Conservation (phyloP, 64 coral and sea anemone genomes). For the Porites lutea region DNA sequence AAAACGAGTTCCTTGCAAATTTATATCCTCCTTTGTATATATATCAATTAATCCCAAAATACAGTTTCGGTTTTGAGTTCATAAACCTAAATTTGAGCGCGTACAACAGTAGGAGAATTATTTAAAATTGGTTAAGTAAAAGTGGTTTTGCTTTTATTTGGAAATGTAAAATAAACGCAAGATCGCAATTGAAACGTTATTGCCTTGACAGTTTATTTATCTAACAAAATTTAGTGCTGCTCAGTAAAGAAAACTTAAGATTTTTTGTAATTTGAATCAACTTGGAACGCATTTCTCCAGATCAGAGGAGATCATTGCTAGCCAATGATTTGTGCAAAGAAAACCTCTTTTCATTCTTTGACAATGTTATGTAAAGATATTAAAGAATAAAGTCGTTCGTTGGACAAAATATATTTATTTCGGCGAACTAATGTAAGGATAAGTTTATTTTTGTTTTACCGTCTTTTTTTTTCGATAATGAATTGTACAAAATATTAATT, state of each 20-base stretch:
- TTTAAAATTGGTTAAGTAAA: neutral
- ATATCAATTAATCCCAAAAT: neutral
- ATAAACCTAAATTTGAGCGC: neutral
- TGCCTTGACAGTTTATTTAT: neutral
- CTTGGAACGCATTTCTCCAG: neutral
- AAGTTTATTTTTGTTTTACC: constrained; percentile 3
- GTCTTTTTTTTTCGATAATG: neutral
- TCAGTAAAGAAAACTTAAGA: neutral
- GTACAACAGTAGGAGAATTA: neutral
- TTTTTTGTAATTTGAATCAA: neutral
- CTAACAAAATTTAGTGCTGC: neutral
- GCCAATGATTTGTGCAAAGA: neutral
- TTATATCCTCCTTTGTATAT: constrained; percentile 13
- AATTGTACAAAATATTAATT: constrained; percentile 6
- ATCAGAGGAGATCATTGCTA: neutral
- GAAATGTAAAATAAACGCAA: neutral
- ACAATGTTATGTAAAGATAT: neutral
- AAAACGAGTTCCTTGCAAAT: neutral
- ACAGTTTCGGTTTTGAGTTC: neutral
- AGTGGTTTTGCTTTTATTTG: neutral
- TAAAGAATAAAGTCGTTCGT: neutral
- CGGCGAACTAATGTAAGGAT: constrained; percentile 10
- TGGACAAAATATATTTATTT: constrained; percentile 22
- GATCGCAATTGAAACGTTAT: neutral
- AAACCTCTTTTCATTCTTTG: neutral